Evolutionary conservation across 2,797 vertebrate species (phyloP).

Genomic region (Helicolenus hilgendorfi): DNA sequence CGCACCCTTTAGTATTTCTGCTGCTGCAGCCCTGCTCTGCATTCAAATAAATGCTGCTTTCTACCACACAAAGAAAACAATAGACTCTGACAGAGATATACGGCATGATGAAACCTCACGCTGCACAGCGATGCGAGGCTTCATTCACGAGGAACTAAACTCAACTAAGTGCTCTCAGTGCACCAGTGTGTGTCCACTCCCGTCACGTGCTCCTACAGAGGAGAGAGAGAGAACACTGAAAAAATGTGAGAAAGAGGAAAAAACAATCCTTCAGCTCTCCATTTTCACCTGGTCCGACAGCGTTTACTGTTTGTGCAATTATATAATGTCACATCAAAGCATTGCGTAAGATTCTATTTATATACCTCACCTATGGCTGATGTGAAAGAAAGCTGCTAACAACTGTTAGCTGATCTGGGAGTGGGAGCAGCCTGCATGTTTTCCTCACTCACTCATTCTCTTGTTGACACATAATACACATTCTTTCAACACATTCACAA

Average conservation of each 20-base stretch:
- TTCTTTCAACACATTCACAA: neutral
- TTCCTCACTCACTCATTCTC: neutral
- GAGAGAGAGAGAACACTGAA: neutral
- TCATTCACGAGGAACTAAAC: slow-evolving; percentile 24
- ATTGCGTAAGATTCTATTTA: slow-evolving; percentile 77
- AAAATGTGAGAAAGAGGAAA: neutral
- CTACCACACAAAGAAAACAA: neutral
- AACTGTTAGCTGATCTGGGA: slow-evolving; percentile 21
- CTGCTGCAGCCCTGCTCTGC: neutral
- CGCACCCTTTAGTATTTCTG: neutral
- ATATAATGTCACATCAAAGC: slow-evolving; percentile 60
- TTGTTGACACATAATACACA: neutral
- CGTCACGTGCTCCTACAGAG: neutral
- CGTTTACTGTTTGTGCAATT: slow-evolving; percentile 48
- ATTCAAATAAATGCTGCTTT: slow-evolving; percentile 4
- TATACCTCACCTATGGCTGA: slow-evolving; percentile 61
- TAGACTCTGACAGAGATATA: neutral
- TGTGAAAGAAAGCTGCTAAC: slow-evolving; percentile 49
- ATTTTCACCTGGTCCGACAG: slow-evolving; percentile 22
- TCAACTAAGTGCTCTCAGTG: neutral
- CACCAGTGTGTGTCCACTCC: neutral
- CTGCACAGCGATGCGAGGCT: slow-evolving; percentile 21
- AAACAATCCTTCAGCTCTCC: neutral
- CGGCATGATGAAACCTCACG: neutral
- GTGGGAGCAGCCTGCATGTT: slow-evolving; percentile 2